Base-by-base conservation (phyloP, 2,888 invertebrate genomes). In the Nineta flava region DNA sequence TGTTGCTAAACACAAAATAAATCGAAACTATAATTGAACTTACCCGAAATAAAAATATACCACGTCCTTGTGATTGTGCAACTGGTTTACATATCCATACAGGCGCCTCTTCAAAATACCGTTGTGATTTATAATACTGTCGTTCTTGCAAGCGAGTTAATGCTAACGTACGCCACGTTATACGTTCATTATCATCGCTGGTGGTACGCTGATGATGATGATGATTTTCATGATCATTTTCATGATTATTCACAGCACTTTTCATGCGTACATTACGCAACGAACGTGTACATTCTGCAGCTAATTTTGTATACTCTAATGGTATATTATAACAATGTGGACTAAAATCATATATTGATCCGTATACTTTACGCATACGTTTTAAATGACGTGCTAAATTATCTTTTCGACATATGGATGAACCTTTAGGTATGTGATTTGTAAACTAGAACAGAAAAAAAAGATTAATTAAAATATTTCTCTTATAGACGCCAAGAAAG, bases 31-130 rank as follows among this genome's bases (percentile, higher is more conserved):
- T 26, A 32, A 35, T 34, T n/a, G 9, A 15, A 35, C 7, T 66
- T 69, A 86, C 87, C 62, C 83, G 74, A 64, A 88, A 88, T 21
- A 90, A 66, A 59, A 86, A 84, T 53, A 90, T 90, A 46, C 88
- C 88, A 59, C 81, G 73, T 9, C 88, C 88, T 65, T 88, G 83
- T 57, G 87, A 88, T 64, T 86, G 82, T 1, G 87, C 84, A 1
- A 87, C 87, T 0, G 90, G 90, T 60, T 90, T 90, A 62, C 87
- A 88, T 53, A 90, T 90, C 88, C 90, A 90, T n/a, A 83, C 76
- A 43, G 67, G 67, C 21, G 17, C 48, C 7, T 44, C 19, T 26
- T 44, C 26, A 19, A 21, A 13, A 26, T 44, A 44, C 3, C 19
- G n/a, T 13, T 21, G n/a, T 13, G 44, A n/a, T 19, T 26, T 26